These are phyloP conservation scores for Lasioglossum albipes DNA, from an alignment of 1,140 invertebrate species.

Conservation along the genomic window DNA sequence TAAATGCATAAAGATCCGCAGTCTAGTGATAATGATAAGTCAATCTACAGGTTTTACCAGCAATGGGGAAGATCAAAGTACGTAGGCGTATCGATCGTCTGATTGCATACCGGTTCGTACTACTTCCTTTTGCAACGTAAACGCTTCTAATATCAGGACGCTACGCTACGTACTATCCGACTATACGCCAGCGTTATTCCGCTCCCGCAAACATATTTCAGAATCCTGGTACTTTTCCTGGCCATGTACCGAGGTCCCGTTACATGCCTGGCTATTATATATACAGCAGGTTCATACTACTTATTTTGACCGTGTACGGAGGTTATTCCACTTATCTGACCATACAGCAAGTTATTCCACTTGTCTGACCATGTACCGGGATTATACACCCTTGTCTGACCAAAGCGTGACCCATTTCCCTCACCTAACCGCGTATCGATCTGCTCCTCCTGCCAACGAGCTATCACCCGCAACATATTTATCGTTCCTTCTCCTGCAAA, in stretches of 20 bases:
- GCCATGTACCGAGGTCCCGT: conserved; percentile 14
- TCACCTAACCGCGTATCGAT: conserved; percentile 36
- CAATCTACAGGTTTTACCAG: neutral
- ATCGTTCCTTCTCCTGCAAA: neutral
- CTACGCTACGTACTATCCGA: neutral
- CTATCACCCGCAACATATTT: conserved; percentile 8
- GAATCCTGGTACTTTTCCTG: conserved; percentile 28
- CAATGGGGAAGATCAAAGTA: neutral
- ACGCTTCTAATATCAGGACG: neutral
- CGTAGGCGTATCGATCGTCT: neutral
- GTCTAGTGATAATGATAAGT: neutral
- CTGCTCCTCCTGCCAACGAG: neutral
- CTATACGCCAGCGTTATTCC: conserved; percentile 16
- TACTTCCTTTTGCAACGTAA: neutral
- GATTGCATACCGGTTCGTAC: neutral
- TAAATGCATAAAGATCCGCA: no score
- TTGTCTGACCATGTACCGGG: conserved; percentile 42
- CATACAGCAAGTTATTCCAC: conserved; percentile 44
- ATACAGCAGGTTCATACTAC: conserved; percentile 29
- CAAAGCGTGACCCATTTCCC: conserved; percentile 43
- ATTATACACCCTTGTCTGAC: conserved; percentile 50
- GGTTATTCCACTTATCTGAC: conserved; percentile 45
- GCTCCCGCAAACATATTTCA: conserved; percentile 9
- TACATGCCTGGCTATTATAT: neutral
- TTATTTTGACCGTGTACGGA: conserved; percentile 40